Evolutionary conservation across 1,140 invertebrate genomes (phyloP).

Genomic region (Leucophenga varia): DNA sequence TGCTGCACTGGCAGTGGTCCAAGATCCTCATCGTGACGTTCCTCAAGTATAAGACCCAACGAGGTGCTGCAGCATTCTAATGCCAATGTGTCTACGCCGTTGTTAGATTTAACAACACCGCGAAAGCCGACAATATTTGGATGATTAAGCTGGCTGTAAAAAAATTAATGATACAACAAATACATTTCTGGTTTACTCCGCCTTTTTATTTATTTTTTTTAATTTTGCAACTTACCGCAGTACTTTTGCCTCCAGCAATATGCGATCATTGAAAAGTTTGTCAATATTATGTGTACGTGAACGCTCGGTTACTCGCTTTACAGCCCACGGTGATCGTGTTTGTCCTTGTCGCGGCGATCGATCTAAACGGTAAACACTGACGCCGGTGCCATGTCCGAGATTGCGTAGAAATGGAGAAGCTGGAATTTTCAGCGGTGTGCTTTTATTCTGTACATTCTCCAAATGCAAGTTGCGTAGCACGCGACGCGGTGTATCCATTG

Average conservation of each 20-base stretch:
- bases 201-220: not conserved
- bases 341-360: constrained; percentile 68
- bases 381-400: constrained; percentile 61
- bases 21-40: constrained; percentile 61
- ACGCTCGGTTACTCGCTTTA: constrained; percentile 65
- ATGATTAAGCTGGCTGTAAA: constrained; percentile 71
- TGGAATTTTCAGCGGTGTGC: constrained; percentile 44
- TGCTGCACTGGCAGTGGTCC: constrained; percentile 64
- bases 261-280: constrained; percentile 58
- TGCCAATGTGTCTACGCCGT: constrained; percentile 68
- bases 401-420: constrained; percentile 48
- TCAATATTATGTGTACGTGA: constrained; percentile 20
- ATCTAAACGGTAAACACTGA: constrained; percentile 74
- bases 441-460: constrained; percentile 37
- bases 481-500: constrained; percentile 45
- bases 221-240: constrained; percentile 34
- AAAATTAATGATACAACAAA: constrained; percentile 7
- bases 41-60: constrained; percentile 72
- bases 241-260: constrained; percentile 69
- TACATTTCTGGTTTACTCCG: not conserved
- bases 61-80: constrained; percentile 71
- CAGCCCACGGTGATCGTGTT: constrained; percentile 76
- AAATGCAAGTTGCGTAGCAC: constrained; percentile 39
- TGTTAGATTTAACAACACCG: constrained; percentile 63
- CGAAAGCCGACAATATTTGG: constrained; percentile 83